phyloP scores from a whole-genome alignment of 2,888 invertebrate genomes.

The Lithosia quadra region DNA sequence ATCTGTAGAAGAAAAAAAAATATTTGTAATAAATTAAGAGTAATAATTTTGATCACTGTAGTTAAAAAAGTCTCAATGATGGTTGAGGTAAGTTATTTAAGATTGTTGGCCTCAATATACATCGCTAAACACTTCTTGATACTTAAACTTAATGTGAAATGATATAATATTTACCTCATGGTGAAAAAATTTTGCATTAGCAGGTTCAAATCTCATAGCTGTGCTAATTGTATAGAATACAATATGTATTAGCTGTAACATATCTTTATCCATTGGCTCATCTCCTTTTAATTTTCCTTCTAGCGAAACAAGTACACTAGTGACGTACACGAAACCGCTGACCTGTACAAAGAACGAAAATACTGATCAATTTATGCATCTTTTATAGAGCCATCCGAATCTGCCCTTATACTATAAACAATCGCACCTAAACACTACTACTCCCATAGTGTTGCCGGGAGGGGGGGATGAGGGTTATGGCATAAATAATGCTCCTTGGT shows the following conservation, averaged over 20 bases:
- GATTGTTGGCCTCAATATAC: too few relatives aligned
- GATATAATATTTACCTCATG: conserved; percentile 89
- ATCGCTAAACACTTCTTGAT: too few relatives aligned
- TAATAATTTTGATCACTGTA: too few relatives aligned
- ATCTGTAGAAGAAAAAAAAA: too few relatives aligned
- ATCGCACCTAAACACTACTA: too few relatives aligned
- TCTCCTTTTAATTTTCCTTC: conserved; percentile 91
- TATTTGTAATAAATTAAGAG: too few relatives aligned
- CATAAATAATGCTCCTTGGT: too few relatives aligned
- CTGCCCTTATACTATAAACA: too few relatives aligned
- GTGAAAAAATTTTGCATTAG: conserved; percentile 99
- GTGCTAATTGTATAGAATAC: conserved; percentile 98
- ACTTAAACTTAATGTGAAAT: background rate
- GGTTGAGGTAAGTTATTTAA: too few relatives aligned
- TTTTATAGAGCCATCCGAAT: background rate
- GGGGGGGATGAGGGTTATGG: too few relatives aligned
- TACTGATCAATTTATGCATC: background rate
- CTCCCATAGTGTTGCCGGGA: too few relatives aligned
- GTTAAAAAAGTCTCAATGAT: too few relatives aligned
- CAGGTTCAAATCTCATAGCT: conserved; percentile 99
- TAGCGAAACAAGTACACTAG: conserved; percentile 96
- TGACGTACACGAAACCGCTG: conserved; percentile 99
- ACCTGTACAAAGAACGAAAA: conserved; percentile 80
- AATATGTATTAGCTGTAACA: conserved; percentile 93
- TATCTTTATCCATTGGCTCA: conserved; percentile 85